These are phyloP conservation scores for Acleris laterana DNA, from an alignment of 2,888 invertebrate genomes.

Conservation along the genomic window DNA sequence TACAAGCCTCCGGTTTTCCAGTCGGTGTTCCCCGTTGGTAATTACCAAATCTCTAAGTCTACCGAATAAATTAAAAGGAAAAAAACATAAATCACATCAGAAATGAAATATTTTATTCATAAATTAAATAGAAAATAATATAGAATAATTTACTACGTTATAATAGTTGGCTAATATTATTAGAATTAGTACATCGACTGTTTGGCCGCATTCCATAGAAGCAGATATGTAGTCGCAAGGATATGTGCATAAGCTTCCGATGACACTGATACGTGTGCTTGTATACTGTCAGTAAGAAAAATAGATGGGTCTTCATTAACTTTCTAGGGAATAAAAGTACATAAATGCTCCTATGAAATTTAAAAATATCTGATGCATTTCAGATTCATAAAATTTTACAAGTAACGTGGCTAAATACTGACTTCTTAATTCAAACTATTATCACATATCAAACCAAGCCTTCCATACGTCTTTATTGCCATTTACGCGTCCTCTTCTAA, in stretches of 20 bases:
- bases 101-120: conserved; percentile 60
- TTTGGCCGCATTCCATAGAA: conserved; percentile 66
- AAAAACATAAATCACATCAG: conserved; percentile 50
- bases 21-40: not conserved
- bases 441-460: conserved; percentile 74
- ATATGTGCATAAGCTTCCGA: conserved; percentile 58
- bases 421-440: conserved; percentile 69
- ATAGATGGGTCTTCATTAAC: conserved; percentile 26
- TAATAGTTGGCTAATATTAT: conserved; percentile 39
- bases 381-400: conserved; percentile 52
- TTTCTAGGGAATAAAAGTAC: conserved; percentile 42
- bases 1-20: conserved; percentile 32
- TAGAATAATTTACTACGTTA: conserved; percentile 49
- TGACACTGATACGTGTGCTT: conserved; percentile 11
- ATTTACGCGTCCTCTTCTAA: conserved; percentile 46
- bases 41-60: conserved; percentile 20
- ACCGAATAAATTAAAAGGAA: conserved; percentile 33
- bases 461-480: conserved; percentile 49
- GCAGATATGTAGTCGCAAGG: conserved; percentile 69
- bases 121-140: conserved; percentile 55
- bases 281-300: conserved; percentile 34
- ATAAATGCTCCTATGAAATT: conserved; percentile 78
- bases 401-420: conserved; percentile 52
- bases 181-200: conserved; percentile 44
- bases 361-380: conserved; percentile 55